Percentiles rank a stretch among this genome's conserved stretches.
phyloP scores from a whole-genome alignment of 2,113 vertebrate genomes.

The Cololabis saira region DNA sequence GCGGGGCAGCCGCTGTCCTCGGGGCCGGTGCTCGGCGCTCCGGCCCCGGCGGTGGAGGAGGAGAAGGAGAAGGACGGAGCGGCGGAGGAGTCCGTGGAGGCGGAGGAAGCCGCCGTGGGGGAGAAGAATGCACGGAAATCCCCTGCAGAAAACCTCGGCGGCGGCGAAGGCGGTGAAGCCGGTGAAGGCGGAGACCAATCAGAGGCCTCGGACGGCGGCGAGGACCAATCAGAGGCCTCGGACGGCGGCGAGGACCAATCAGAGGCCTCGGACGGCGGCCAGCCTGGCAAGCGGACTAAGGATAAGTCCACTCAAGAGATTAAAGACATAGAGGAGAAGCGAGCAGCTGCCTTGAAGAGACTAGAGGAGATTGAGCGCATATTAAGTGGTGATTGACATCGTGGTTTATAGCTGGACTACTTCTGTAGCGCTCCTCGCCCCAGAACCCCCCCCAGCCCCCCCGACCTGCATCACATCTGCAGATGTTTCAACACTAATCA shows the following conservation, averaged over 20 bases:
- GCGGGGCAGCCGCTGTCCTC: slow-evolving; percentile 75
- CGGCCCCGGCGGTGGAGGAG: slow-evolving; percentile 37
- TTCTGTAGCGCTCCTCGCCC: slow-evolving; percentile 63
- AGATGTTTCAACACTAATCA: slow-evolving; percentile 47
- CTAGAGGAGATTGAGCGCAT: slow-evolving; percentile 98
- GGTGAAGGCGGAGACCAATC: no score
- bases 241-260: slow-evolving; percentile 75
- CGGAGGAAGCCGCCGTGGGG: slow-evolving; percentile 72
- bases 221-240: no score
- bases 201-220: no score
- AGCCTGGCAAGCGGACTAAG: slow-evolving; percentile 81
- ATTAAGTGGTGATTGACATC: slow-evolving; percentile 91
- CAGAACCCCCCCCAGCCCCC: slow-evolving; percentile 16
- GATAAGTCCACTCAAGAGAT: slow-evolving; percentile 92
- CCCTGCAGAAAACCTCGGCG: slow-evolving; percentile 61
- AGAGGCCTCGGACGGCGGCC: slow-evolving; percentile 79
- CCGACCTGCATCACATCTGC: neutral
- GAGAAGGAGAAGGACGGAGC: slow-evolving; percentile 30
- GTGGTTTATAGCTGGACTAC: slow-evolving; percentile 54
- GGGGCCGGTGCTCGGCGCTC: slow-evolving; percentile 34
- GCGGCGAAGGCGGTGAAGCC: slow-evolving; percentile 53
- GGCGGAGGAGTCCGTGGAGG: slow-evolving; percentile 39
- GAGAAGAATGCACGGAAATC: slow-evolving; percentile 83
- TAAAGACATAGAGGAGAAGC: slow-evolving; percentile 96
- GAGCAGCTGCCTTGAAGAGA: slow-evolving; percentile 95